Base-by-base conservation (phyloP, 2,113 vertebrate species). In the Dipodomys spectabilis region DNA sequence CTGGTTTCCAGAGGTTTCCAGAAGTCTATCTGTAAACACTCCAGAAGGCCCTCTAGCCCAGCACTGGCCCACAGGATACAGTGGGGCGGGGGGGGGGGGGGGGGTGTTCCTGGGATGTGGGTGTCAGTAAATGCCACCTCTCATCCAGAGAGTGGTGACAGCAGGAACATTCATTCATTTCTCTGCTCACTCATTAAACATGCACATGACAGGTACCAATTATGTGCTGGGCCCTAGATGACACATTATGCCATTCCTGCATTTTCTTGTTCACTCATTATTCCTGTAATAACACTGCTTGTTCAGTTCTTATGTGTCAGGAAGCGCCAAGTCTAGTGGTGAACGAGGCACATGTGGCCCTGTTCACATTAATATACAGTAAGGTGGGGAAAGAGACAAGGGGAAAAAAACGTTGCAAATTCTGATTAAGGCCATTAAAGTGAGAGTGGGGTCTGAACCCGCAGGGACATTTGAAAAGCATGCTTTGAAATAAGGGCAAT, bases 21-120 rank as follows among this genome's bases (percentile, higher is more conserved):
- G 81, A 88, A 73, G 53, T 20, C 60, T 39, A 53, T 4, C 1
- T 67, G 30, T 0, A 11, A 75, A 81, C 71, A 71, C 32, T 64
- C 39, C 23, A 82, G 81, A 88, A 44, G 84, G 1, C n/a, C 1
- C 28, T 44, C 72, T 44, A 67, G 67, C n/a, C 44, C 7, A 39
- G 25, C 28, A 30, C 12, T 0, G 32, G 12, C n/a, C 19, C 6
- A 1, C 0, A 0, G n/a, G 2, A 4, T 4, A n/a, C 39, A 5
- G 5, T 39, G 39, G 5, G 19, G 28, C 82, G 65, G 32, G 19
- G 16, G 79, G 72, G 20, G 20, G 28, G 30, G 44, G 44, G 79
- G 72, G 20, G 20, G 28, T 27, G 44, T 35, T 13, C 44, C 18
- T 1, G 9, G 44, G 68, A 3, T 45, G 16, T 23, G 67, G 67